Evolutionary conservation across 2,888 invertebrate species (phyloP).

Genomic region (Hylaea fasciaria): DNA sequence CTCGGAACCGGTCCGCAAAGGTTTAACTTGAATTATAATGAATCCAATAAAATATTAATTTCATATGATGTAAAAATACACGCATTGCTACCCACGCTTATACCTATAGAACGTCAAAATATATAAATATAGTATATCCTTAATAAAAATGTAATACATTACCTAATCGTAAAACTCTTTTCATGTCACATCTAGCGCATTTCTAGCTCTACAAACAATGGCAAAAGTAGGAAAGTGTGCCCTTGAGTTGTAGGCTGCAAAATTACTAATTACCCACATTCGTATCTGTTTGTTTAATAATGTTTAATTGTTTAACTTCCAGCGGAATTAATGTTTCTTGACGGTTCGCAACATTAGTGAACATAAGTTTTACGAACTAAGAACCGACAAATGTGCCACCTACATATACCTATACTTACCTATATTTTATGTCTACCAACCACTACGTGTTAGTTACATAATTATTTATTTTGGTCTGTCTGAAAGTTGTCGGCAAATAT

Average conservation of each 20-base stretch:
- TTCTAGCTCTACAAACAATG: conserved; percentile 43
- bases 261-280: conserved; percentile 41
- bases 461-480: no score
- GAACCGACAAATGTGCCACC: no score
- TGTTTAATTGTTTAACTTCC: conserved; percentile 32
- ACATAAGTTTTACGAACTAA: neutral
- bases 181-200: conserved; percentile 42
- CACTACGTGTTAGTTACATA: no score
- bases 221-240: conserved; percentile 60
- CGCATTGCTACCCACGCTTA: no score
- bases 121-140: no score
- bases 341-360: neutral
- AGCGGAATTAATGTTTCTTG: conserved; percentile 19
- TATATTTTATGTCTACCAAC: no score
- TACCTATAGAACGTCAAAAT: no score
- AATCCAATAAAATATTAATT: no score
- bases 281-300: conserved; percentile 43
- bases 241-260: conserved; percentile 67
- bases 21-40: conserved; percentile 10
- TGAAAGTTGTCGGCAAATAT: no score
- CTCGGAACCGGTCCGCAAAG: conserved; percentile 9
- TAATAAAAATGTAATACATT: no score
- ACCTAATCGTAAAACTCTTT: neutral
- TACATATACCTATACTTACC: no score
- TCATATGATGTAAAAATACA: no score